Percentiles rank a stretch among this genome's conserved stretches.
Evolutionary conservation across 2,888 invertebrate species (phyloP).

Genomic region (Isotomurus palustris): DNA sequence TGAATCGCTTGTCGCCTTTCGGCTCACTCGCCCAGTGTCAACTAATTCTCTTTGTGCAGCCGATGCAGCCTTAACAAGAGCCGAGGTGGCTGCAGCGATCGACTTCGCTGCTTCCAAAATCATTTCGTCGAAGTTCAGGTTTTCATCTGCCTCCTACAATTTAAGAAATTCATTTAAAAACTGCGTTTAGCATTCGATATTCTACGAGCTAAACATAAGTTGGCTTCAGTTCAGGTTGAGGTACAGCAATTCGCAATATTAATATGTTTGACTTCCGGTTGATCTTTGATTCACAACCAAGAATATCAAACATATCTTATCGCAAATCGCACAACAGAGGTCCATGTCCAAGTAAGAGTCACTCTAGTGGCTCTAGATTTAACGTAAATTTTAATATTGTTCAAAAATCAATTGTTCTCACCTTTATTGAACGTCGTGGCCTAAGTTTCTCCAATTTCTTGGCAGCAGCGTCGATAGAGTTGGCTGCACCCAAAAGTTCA

Average conservation of each 20-base stretch:
- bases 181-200: not conserved
- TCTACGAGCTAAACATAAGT: not conserved
- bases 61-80: constrained; percentile 91
- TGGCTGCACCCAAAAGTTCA: constrained; percentile 93
- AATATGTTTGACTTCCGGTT: constrained; percentile 99
- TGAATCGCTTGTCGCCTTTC: constrained; percentile 75
- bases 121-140: constrained; percentile 97
- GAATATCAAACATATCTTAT: constrained; percentile 99
- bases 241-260: constrained; percentile 63
- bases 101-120: constrained; percentile 97
- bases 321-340: constrained; percentile 49
- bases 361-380: not conserved
- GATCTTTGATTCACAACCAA: constrained; percentile 87
- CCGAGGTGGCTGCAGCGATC: constrained; percentile 86
- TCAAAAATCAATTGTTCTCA: too few species aligned
- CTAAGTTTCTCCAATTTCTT: constrained; percentile 86
- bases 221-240: not conserved
- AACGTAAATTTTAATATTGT: not conserved
- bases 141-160: constrained; percentile 78
- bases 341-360: not conserved
- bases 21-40: constrained; percentile 75
- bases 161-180: not conserved
- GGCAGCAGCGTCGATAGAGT: constrained; percentile 85
- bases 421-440: constrained; percentile 77
- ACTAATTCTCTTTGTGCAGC: constrained; percentile 95